Evolutionary conservation across 2,113 vertebrate genomes (phyloP).

Genomic region (Sinosuthora webbiana): DNA sequence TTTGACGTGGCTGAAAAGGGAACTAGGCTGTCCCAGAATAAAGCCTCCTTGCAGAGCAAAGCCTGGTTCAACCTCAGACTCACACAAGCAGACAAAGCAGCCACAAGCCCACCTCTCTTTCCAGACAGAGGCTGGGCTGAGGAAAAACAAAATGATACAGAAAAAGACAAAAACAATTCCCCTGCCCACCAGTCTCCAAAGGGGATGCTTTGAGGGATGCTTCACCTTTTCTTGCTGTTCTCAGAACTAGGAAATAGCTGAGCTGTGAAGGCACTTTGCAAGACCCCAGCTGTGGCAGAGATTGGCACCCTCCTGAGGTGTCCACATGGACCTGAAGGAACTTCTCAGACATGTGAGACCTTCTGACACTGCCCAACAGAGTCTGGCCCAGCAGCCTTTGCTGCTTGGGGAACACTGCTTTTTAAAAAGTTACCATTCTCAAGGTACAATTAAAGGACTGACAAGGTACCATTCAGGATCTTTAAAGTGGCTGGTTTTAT

Average conservation of each 20-base stretch:
- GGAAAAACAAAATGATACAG: neutral
- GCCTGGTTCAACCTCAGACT: neutral
- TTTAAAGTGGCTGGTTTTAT: neutral
- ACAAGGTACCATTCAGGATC: neutral
- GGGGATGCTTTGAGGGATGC: neutral
- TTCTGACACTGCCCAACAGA: neutral
- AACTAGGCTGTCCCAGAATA: neutral
- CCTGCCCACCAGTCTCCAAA: neutral
- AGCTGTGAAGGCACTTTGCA: neutral
- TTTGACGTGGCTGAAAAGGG: rapidly evolving
- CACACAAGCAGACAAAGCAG: neutral
- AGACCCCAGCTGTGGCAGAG: neutral
- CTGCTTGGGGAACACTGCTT: neutral
- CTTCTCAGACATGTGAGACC: neutral
- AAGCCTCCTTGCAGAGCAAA: neutral
- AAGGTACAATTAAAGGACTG: neutral
- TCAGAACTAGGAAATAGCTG: neutral
- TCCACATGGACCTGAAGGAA: neutral
- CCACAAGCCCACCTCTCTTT: neutral
- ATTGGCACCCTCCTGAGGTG: neutral
- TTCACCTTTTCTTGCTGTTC: neutral
- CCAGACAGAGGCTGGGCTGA: neutral
- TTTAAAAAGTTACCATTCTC: neutral
- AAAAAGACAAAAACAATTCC: neutral
- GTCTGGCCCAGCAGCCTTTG: rapidly evolving